Conservation (phyloP, 2,113 vertebrate genomes). For the Neomonachus schauinslandi region DNA sequence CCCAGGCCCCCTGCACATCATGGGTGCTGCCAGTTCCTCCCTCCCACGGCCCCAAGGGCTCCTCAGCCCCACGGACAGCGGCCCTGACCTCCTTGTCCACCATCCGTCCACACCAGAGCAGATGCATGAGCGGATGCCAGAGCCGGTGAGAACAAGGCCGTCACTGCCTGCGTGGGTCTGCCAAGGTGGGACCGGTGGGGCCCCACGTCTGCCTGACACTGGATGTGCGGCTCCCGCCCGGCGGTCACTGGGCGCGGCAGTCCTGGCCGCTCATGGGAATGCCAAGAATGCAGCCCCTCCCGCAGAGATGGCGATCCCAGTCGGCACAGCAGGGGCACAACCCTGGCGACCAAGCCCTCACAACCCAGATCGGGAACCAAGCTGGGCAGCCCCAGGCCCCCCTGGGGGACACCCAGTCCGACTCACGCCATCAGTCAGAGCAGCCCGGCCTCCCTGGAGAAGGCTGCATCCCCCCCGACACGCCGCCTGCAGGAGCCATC, state of each 20-base stretch:
- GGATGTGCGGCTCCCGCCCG: accelerated
- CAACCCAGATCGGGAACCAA: not conserved
- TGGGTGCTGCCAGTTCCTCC: not conserved
- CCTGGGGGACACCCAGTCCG: not conserved
- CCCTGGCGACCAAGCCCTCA: not conserved
- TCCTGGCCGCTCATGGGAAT: not conserved
- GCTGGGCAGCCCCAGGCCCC: not conserved
- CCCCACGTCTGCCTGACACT: not conserved
- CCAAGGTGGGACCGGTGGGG: not conserved
- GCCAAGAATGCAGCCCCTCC: not conserved
- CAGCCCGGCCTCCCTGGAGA: not conserved
- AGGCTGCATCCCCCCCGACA: not conserved
- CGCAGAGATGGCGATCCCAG: not conserved
- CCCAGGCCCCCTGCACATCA: not conserved
- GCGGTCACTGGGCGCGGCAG: not conserved
- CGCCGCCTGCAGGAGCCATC: accelerated
- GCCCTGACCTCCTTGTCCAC: not conserved
- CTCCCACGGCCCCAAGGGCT: not conserved
- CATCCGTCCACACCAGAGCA: not conserved
- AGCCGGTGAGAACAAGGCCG: not conserved
- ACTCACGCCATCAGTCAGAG: not conserved
- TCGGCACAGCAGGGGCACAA: not conserved
- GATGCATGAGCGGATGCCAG: not conserved
- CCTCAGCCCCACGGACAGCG: not conserved
- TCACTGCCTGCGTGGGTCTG: not conserved